phyloP scores from a whole-genome alignment of 2,113 vertebrate genomes.

The Scopus umbretta region DNA sequence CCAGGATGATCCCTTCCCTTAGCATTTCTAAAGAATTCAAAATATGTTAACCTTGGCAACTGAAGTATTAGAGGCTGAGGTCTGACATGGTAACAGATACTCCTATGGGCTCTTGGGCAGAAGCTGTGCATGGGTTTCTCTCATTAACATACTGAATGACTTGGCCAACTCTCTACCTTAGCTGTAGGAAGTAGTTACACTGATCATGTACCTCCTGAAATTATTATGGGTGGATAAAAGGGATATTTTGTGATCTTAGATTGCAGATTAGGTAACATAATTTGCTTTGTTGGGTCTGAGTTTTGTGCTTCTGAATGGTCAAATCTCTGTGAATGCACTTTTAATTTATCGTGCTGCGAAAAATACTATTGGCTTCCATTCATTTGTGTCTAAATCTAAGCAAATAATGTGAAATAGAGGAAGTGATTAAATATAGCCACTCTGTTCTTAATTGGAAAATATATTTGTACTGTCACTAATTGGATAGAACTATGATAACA shows the following conservation, averaged over 20 bases:
- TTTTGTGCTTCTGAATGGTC: background rate
- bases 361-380: background rate
- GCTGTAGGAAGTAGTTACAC: background rate
- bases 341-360: background rate
- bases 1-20: background rate
- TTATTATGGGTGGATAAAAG: background rate
- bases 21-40: background rate
- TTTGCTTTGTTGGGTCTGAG: background rate
- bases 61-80: background rate
- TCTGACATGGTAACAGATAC: background rate
- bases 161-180: background rate
- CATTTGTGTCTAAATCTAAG: background rate
- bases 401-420: background rate
- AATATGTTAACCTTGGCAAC: background rate
- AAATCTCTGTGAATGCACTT: background rate
- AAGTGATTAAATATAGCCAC: background rate
- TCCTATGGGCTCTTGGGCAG: background rate
- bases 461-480: background rate
- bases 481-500: background rate
- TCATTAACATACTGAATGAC: background rate
- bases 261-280: background rate
- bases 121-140: background rate
- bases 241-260: background rate
- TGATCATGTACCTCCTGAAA: background rate
- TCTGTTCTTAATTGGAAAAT: background rate